Base-by-base conservation (phyloP, 2,888 invertebrate species). In the Caenorhabditis becei region DNA sequence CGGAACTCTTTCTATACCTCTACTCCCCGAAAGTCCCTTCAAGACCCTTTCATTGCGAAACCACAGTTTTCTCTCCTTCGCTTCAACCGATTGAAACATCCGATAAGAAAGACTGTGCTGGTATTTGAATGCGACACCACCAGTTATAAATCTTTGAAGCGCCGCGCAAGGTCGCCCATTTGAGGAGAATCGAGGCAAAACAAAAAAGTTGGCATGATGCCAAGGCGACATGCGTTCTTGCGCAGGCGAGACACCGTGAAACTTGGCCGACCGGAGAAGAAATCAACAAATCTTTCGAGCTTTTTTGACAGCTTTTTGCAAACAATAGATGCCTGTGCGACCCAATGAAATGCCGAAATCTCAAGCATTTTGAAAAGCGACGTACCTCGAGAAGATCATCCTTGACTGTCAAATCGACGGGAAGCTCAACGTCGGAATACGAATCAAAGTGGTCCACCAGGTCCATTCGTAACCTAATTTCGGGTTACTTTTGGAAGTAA, bases 381-480 rank as follows among this genome's bases (percentile, higher is more conserved):
- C 41, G 41, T 23, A 53, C 74, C 74, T 65, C 59, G 5, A 66
- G 41, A 35, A 74, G 20, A 26, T 66, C 65, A 59, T 74, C 59
- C 49, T 37, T 28, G 11, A 47, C 35, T 20, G 74, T 59, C 23
- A 32, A 16, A 23, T 58, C 58, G 47, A 16, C n/a, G n/a, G 65
- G 65, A 35, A 65, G 18, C 74, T 74, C 74, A 51, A 74, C 65
- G 58, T 74, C 74, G 59, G 74, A 74, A 65, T 51, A 74, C 47
- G 74, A 59, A 35, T 35, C n/a, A n/a, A n/a, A n/a, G n/a, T n/a
- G n/a, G 72, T 71, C 71, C 71, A 53, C 62, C 53, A 74, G 65
- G 65, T 63, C 67, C 77, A 63, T 63, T 65, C 77, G 77, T 77
- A 77, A 77, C 77, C 77, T 77, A 65, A 41, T 70, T 77, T 77